Conservation (phyloP, 2,113 vertebrate species). For the Cercopithecus mona region DNA sequence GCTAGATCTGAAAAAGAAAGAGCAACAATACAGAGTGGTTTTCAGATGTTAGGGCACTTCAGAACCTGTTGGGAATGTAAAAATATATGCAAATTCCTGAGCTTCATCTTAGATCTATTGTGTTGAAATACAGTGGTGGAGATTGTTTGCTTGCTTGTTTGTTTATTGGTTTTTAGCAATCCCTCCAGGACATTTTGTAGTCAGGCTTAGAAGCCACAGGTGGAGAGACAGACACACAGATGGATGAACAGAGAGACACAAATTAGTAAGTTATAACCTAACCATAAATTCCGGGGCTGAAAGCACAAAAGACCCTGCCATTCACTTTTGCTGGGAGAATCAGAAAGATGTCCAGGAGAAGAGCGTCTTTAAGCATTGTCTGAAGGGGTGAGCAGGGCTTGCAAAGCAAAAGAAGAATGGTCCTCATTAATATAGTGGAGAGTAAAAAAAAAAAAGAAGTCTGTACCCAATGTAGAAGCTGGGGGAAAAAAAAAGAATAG, state of each 20-base stretch:
- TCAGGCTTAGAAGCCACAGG: not conserved
- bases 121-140: not conserved
- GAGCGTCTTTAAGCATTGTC: not conserved
- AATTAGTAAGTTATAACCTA: not conserved
- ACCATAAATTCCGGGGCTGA: not conserved
- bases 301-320: not conserved
- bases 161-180: not conserved
- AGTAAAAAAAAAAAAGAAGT: too few relatives aligned
- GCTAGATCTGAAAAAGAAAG: not conserved
- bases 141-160: not conserved
- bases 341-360: not conserved
- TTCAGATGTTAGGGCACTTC: not conserved
- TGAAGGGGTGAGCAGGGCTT: not conserved
- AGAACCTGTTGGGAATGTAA: not conserved
- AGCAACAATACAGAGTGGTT: not conserved
- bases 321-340: not conserved
- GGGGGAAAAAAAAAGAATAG: not conserved
- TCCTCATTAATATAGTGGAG: too few relatives aligned
- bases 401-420: not conserved
- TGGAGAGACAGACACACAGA: not conserved
- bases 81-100: not conserved
- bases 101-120: not conserved
- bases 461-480: not conserved
- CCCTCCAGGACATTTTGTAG: not conserved
- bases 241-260: not conserved